Base-by-base conservation (phyloP, 1,140 invertebrate genomes). In the Lamellibrachia luymesi region DNA sequence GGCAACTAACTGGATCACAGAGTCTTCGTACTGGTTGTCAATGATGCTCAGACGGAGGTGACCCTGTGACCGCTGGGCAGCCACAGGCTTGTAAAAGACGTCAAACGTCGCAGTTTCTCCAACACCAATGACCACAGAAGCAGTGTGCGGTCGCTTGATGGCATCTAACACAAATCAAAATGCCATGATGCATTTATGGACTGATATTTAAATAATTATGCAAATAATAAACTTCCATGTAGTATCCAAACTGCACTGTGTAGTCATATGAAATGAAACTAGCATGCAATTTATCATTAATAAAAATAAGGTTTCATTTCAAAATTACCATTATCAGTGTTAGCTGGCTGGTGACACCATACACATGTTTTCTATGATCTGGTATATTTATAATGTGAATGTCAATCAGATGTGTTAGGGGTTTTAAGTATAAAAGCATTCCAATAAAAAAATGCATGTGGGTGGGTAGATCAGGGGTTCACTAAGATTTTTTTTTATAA, bases 21-120 rank as follows among this genome's bases (percentile, higher is more conserved):
- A 95, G 91, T 96, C 96, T 91, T 96, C 96, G 94, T 96, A 96
- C 95, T 96, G 96, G 94, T 96, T 96, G 94, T 96, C 95, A 50
- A 95, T 95, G 10, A 96, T 96, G 2, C 94, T 94, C 22, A 96
- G 90, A 22, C 95, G 94, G 6, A 96, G 93, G 50, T 95, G 95
- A 17, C 94, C 96, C 94, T 95, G 95, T 17, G 95, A 96, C 90
- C 95, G 94, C 92, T 95, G 95, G 8, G 95, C 93, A 51, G 93
- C 56, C 17, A 49, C 91, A 13, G 96, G 96, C 64, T 94, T 94
- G 94, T 95, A 96, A 27, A 94, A 94, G 5, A 95, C 95, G 92
- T 95, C 94, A 93, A 96, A 96, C 8, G 94, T 93, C 5, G 95
- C 96, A 8, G 93, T 94, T 92, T 95, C 95, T 49, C 94, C 95